These are phyloP conservation scores for Sula dactylatra DNA, from an alignment of 2,113 vertebrate genomes.

Conservation along the genomic window DNA sequence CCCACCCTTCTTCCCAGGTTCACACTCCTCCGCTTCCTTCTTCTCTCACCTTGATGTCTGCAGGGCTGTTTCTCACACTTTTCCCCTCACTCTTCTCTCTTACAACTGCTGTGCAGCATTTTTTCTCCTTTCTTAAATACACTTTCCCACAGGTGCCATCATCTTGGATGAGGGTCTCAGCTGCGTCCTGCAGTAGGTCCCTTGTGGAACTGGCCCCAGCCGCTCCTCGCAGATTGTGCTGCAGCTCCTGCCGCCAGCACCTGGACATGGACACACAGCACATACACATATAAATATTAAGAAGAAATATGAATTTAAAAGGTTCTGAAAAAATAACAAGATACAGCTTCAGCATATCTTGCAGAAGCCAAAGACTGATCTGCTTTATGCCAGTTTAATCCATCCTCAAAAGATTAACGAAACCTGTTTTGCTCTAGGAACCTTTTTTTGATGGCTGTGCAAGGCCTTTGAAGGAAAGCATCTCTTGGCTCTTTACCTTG, in stretches of 20 bases:
- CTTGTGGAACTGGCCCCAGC: rapidly evolving
- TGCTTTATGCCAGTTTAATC: background rate
- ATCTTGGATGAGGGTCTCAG: background rate
- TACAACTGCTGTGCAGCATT: rapidly evolving
- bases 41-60: background rate
- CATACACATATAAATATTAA: no score
- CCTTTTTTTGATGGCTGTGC: background rate
- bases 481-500: background rate
- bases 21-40: background rate
- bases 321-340: background rate
- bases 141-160: rapidly evolving
- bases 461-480: background rate
- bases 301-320: background rate
- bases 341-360: background rate
- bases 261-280: rapidly evolving
- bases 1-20: background rate
- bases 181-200: background rate
- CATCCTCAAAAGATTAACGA: background rate
- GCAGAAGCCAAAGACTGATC: background rate
- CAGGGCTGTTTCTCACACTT: background rate
- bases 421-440: background rate
- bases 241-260: rapidly evolving
- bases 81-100: background rate
- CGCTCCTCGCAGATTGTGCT: rapidly evolving
- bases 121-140: background rate